Percentiles rank a stretch among this genome's conserved stretches.
These are phyloP conservation scores for Oryzias celebensis DNA, from an alignment of 2,113 vertebrate species.

Conservation along the genomic window DNA sequence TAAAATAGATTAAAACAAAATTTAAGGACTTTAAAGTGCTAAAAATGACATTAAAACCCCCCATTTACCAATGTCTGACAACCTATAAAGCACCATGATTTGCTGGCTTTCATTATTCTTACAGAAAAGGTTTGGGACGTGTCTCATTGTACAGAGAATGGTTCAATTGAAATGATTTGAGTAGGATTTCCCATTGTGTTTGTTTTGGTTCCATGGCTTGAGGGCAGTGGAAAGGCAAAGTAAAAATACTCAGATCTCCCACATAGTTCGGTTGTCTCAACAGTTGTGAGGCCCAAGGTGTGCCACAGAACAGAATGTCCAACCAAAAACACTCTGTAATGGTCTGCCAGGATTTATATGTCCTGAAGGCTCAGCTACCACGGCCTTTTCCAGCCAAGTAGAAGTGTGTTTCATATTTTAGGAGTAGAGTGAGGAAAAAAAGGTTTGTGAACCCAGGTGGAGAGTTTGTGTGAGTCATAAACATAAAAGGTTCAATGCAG, in stretches of 20 bases:
- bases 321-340: constrained; percentile 29
- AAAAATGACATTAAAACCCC: too few relatives aligned
- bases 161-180: constrained; percentile 51
- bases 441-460: constrained; percentile 14
- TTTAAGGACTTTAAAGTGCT: too few relatives aligned
- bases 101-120: constrained; percentile 36
- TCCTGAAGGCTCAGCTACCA: constrained; percentile 27
- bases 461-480: constrained; percentile 34
- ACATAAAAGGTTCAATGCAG: constrained; percentile 35
- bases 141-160: constrained; percentile 35
- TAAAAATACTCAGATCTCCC: constrained; percentile 55
- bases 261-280: constrained; percentile 52
- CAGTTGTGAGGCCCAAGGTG: constrained; percentile 52
- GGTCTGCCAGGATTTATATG: constrained; percentile 36
- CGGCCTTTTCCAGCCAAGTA: constrained; percentile 27
- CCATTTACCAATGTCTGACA: too few relatives aligned
- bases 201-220: constrained; percentile 53
- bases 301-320: constrained; percentile 53
- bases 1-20: too few relatives aligned
- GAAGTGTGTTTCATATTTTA: constrained; percentile 14
- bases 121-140: constrained; percentile 43
- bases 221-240: constrained; percentile 49
- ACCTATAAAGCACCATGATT: constrained; percentile 16
- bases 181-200: constrained; percentile 54
- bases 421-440: constrained; percentile 2